Evolutionary conservation across 2,113 vertebrate genomes (phyloP), one percentile per base, ranked within the genome.

Genomic region (Butorides virescens): DNA sequence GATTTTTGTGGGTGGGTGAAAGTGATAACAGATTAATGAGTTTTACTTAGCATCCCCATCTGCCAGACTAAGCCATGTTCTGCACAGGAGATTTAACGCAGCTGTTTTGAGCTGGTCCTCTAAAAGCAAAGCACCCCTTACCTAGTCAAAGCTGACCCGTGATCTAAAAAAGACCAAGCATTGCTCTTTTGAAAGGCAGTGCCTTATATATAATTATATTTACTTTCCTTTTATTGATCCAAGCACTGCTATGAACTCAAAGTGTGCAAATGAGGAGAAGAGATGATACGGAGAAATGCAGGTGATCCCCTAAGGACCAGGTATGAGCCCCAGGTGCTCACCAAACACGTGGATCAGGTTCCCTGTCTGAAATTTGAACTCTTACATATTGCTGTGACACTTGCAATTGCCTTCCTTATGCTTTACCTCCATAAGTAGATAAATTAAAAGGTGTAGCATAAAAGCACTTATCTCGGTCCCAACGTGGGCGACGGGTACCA

Each of bases 21-120:
- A 96, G 94, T 82, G 94, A 82, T 95, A 97, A 96, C 86, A 95
- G 94, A 96, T 96, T 96, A 95, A 96, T 92, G 94, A 78, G 73
- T 53, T 79, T 95, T 92, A 59, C 86, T 94, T 70, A 78, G 93
- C 73, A 93, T 97, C 88, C 91, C 95, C 88, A 89, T 94, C 96
- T 96, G 96, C 93, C 88, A 94, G 86, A 95, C 93, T 91, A 75
- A 96, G 78, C 76, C 9, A 1, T 39, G 37, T 50, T 67, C 66
- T 93, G 68, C 52, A 63, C 18, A 59, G 79, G 82, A 96, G 92
- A 88, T 49, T 71, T 77, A 92, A 66, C 37, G 32, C 96, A 96
- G 95, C 96, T 96, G 95, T 62, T 78, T 75, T 26, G 85, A 92
- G 85, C 92, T 44, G 85, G 23, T 92, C 73, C 55, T 52, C 92